Evolutionary conservation across 2,888 invertebrate species (phyloP).

Genomic region (Ichneumoninae sp.): DNA sequence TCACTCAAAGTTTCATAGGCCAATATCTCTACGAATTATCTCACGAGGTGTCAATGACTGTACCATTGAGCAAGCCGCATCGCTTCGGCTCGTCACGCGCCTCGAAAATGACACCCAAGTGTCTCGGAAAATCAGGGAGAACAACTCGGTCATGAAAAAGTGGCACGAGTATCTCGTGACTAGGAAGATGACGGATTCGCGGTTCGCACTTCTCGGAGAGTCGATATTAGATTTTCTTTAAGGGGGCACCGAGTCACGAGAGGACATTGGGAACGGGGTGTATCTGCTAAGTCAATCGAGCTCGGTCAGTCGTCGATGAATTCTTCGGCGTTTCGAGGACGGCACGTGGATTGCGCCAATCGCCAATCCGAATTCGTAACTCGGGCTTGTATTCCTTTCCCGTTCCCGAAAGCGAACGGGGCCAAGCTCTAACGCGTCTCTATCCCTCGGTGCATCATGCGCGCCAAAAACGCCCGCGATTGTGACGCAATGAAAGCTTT

Average conservation of each 20-base stretch:
- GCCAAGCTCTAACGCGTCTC: slow-evolving; percentile 56
- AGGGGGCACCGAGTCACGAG: slow-evolving; percentile 57
- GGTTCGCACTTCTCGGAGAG: not conserved
- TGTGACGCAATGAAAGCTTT: slow-evolving; percentile 59
- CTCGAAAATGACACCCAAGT: slow-evolving; percentile 28
- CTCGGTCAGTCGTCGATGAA: slow-evolving; percentile 69
- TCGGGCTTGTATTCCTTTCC: slow-evolving; percentile 58
- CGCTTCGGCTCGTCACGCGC: slow-evolving; percentile 13
- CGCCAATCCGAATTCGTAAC: slow-evolving; percentile 33
- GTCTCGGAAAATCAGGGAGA: slow-evolving; percentile 18
- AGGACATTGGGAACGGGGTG: slow-evolving; percentile 53
- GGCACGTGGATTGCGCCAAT: slow-evolving; percentile 78
- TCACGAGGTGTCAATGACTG: slow-evolving; percentile 12
- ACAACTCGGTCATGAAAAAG: slow-evolving; percentile 40
- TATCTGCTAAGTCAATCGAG: slow-evolving; percentile 48
- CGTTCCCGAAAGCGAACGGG: slow-evolving; percentile 65
- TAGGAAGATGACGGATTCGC: slow-evolving; percentile 19
- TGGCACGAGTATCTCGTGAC: slow-evolving; percentile 17
- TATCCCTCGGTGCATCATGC: not conserved
- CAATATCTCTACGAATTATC: not conserved
- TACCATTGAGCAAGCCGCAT: not conserved
- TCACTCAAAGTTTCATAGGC: not conserved
- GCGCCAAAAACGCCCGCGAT: slow-evolving; percentile 57
- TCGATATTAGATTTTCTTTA: slow-evolving; percentile 39
- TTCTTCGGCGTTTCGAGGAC: slow-evolving; percentile 82